Conservation (phyloP, 2,888 invertebrate species). For the Pollenia griseotomentosa region DNA sequence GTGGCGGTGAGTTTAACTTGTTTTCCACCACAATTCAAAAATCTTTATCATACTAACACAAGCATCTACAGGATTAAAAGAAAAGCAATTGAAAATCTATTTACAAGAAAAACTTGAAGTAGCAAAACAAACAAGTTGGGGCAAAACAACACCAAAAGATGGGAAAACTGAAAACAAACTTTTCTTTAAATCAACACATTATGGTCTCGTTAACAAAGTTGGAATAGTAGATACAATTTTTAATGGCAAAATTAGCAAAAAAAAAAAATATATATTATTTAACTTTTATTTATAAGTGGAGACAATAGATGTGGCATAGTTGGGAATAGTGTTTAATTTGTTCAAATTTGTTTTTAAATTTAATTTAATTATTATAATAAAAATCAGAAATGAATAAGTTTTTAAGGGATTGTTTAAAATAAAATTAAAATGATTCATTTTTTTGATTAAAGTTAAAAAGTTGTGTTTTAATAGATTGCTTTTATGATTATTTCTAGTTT, state of each 20-base stretch:
- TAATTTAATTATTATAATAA: too few species aligned
- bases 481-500: too few species aligned
- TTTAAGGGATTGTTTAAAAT: too few species aligned
- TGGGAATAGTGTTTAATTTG: background rate
- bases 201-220: background rate
- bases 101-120: slow-evolving; percentile 13
- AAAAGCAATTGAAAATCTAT: background rate
- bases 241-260: background rate
- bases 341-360: background rate
- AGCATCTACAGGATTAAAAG: slow-evolving; percentile 23
- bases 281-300: slow-evolving; percentile 17
- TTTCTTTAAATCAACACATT: background rate
- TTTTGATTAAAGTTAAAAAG: too few species aligned
- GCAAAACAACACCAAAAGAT: background rate
- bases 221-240: background rate
- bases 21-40: slow-evolving; percentile 27
- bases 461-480: too few species aligned
- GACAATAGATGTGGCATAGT: background rate
- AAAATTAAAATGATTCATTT: too few species aligned
- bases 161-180: background rate
- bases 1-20: slow-evolving; percentile 49
- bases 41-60: background rate
- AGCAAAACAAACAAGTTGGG: background rate
- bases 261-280: slow-evolving; percentile 26
- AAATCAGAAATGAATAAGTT: too few species aligned